A percentile compares a stretch with the other conserved stretches of the same genome.
These are phyloP conservation scores for Tigriopus californicus DNA, from an alignment of 2,888 invertebrate species.

Conservation along the genomic window DNA sequence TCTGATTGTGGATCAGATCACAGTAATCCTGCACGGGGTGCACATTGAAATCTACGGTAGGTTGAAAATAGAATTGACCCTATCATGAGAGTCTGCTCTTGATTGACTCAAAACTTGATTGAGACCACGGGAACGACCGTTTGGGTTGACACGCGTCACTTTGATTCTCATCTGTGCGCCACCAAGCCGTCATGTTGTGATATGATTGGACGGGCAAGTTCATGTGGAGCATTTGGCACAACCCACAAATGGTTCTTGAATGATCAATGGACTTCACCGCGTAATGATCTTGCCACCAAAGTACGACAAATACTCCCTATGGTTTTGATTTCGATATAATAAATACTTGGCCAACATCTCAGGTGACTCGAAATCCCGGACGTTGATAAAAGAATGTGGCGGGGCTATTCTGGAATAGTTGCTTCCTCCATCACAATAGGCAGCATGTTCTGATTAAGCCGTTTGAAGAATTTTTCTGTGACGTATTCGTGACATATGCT, in stretches of 20 bases:
- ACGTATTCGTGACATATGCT: conserved; percentile 24
- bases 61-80: too few relatives aligned
- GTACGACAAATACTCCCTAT: conserved; percentile 18
- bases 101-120: too few relatives aligned
- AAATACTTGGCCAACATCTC: conserved; percentile 23
- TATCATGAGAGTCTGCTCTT: too few relatives aligned
- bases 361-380: conserved; percentile 22
- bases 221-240: not conserved
- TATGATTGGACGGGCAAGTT: not conserved
- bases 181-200: not conserved
- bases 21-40: too few relatives aligned
- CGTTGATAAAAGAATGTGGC: conserved; percentile 24
- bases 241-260: not conserved
- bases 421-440: conserved; percentile 24
- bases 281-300: conserved; percentile 20
- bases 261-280: not conserved
- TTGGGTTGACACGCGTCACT: too few relatives aligned
- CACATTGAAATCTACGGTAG: too few relatives aligned
- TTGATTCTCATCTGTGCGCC: not conserved
- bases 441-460: conserved; percentile 21
- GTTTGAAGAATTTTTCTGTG: conserved; percentile 23
- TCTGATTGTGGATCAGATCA: too few relatives aligned
- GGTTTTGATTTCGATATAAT: conserved; percentile 20
- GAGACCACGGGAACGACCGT: too few relatives aligned
- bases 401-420: conserved; percentile 24